Evolutionary conservation across 2,797 vertebrate genomes (phyloP), one percentile per base, ranked within the genome.

Genomic region (Loris lydekkerianus): DNA sequence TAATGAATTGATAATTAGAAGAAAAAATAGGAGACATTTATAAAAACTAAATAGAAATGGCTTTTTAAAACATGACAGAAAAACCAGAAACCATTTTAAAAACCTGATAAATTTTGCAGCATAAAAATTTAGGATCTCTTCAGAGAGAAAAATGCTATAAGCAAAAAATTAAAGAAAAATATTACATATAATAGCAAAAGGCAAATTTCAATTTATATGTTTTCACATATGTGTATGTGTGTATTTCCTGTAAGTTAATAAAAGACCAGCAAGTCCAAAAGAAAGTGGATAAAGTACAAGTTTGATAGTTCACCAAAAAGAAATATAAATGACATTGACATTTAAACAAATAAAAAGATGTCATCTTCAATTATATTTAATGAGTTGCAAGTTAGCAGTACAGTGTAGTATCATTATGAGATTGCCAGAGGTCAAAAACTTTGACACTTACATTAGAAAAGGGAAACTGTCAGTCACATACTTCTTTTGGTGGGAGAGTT

Each of bases 131-230:
- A 43, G 65, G 20, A 77, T 82, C 94, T 95, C 77, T 93, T 34
- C 18, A 37, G 25, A 76, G 61, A 61, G 63, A 82, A 82, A 86
- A 34, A 61, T 80, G 27, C 67, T 91, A 76, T 11, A 72, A 72
- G 14, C 31, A 78, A 95, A 95, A 94, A 80, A 31, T 85, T 85
- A 93, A 94, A 76, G 84, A 70, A 90, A 70, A 93, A 95, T 43
- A 83, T 80, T 86, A 70, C 31, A 88, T 94, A 49, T 75, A 31
- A 87, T 3, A 70, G n/a, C 14, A 53, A 58, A 46, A 46, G 40
- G 21, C 9, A 89, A 21, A 77, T 92, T 37, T 63, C n/a, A 43
- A 6, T 82, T 60, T 34, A 49, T 29, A 40, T 14, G 3, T 49
- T 40, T n/a, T 43, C 73, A 25, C 3, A 37, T 10, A 70, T 70